Percentiles rank a stretch among this genome's conserved stretches.
These are phyloP conservation scores for Ficedula albicollis DNA, from an alignment of 2,797 vertebrate genomes.

Conservation along the genomic window DNA sequence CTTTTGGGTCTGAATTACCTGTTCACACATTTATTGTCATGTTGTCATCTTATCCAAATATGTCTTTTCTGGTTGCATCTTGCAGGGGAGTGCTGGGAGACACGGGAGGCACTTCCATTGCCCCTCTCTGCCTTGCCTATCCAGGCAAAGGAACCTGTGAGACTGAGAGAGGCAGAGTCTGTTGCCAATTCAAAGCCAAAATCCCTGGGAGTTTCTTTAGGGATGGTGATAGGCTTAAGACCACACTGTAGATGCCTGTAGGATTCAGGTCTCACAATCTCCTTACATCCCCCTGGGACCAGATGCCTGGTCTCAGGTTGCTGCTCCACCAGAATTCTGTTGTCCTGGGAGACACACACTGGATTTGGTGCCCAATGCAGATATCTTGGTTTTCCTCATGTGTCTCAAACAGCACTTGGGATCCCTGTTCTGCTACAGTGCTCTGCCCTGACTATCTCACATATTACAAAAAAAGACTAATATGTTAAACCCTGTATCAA, in stretches of 20 bases:
- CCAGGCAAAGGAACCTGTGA: background rate
- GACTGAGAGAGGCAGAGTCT: background rate
- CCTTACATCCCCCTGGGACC: background rate
- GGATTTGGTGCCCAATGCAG: background rate
- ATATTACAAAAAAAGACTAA: background rate
- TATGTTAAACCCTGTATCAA: background rate
- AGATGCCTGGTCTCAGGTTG: background rate
- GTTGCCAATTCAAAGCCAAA: background rate
- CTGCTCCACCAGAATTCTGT: background rate
- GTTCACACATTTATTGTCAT: background rate
- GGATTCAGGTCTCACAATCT: background rate
- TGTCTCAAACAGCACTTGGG: background rate
- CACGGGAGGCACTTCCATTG: background rate
- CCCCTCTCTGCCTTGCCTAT: background rate
- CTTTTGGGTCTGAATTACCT: background rate
- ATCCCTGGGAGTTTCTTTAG: background rate
- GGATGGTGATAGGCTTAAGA: background rate
- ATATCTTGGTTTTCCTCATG: background rate
- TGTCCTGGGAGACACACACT: background rate
- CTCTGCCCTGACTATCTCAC: background rate
- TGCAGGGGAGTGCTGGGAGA: background rate
- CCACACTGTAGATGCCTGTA: accelerated
- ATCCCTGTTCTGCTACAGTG: background rate
- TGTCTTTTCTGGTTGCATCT: background rate
- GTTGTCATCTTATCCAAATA: background rate